Conservation (phyloP, 2,113 vertebrate species). For the Forbesichthys papilliferus region DNA sequence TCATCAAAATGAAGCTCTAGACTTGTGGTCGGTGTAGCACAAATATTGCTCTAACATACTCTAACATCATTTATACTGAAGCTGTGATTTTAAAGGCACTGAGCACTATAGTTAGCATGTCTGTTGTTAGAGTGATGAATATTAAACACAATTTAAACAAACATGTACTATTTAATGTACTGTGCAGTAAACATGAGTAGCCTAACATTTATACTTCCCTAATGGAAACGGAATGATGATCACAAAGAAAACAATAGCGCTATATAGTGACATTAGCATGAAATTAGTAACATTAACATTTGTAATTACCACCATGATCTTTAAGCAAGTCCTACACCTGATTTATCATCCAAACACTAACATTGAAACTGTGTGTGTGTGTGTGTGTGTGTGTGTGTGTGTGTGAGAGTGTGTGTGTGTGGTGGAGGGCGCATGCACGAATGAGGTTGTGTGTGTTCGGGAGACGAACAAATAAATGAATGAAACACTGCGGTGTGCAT, state of each 20-base stretch:
- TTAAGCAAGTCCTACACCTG: conserved; percentile 39
- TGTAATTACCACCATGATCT: conserved; percentile 43
- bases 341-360: conserved; percentile 44
- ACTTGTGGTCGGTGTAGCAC: no score
- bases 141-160: background rate
- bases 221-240: no score
- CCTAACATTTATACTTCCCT: no score
- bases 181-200: background rate
- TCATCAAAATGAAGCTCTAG: no score
- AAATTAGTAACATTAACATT: conserved; percentile 35
- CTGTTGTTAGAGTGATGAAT: no score
- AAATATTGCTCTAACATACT: no score
- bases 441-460: conserved; percentile 18
- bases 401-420: no score
- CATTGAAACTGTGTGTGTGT: no score
- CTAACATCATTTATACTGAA: no score
- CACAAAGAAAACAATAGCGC: background rate
- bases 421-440: background rate
- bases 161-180: background rate
- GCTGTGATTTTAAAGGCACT: no score
- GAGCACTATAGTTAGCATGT: no score
- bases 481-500: conserved; percentile 23
- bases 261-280: background rate
- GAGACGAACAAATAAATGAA: conserved; percentile 30
- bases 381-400: no score